Evolutionary conservation across 2,113 vertebrate species (phyloP), one percentile per base, ranked within the genome.

Genomic region (Garra rufa): DNA sequence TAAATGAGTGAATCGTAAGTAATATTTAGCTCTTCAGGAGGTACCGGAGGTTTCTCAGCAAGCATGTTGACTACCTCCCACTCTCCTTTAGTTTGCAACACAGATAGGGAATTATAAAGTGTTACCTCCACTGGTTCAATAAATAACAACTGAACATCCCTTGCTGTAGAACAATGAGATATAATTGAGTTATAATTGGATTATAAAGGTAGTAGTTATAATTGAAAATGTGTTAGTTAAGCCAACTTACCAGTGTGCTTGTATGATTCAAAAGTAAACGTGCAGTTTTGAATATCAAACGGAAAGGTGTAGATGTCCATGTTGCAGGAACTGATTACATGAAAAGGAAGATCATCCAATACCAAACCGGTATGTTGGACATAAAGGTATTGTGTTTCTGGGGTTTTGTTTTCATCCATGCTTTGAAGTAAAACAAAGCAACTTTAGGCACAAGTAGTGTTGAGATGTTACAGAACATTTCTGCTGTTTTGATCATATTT

Each of bases 261-360:
- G 88, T 92, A 93, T 69, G 94, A 93, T 76, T 87, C 88, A 76
- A 94, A 94, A 55, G 93, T 92, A 30, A 92, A 50, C 1, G 89
- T 87, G 84, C 93, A 94, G 83, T 93, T 93, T 86, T 95, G 94
- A 67, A 91, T 74, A 84, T 95, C 94, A 26, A 95, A 94, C 9
- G 94, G 94, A 84, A 95, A 94, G 3, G 88, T 92, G 87, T 94
- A 94, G 87, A 93, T 95, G 50, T 93, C 30, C 6, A 95, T 91
- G 67, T 91, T 92, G 76, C 94, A 95, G 76, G 92, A 93, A 81
- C 94, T 95, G 83, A 94, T 88, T 15, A 94, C 88, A 89, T 63
- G 88, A 78, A 91, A 71, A 1, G 94, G 91, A 1, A 50, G 10
- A 26, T 82, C 43, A 2, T 92, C 86, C 0, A 44, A n/a, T 9